Conservation (phyloP, 2,888 invertebrate genomes). For the Diarsia mendica region DNA sequence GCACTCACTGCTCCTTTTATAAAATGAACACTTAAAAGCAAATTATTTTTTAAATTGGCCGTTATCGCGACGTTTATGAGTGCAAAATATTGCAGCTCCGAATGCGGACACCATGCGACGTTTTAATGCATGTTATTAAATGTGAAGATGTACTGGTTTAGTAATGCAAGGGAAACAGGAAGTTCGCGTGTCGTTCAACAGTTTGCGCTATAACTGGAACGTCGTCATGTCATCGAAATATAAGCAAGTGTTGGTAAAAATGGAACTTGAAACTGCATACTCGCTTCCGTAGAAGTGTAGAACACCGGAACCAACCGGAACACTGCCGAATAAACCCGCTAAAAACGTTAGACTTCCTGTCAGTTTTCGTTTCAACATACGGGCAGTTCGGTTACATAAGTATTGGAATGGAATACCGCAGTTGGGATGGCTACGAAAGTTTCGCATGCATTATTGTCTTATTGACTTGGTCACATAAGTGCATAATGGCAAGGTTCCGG, state of each 20-base stretch:
- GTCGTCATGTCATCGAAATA: conserved; percentile 58
- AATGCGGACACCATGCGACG: conserved; percentile 49
- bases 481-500: conserved; percentile 59
- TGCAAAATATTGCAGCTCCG: conserved; percentile 52
- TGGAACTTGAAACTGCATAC: conserved; percentile 58
- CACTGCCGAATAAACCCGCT: conserved; percentile 46
- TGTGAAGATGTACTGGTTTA: conserved; percentile 61
- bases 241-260: conserved; percentile 59
- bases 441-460: conserved; percentile 51
- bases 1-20: conserved; percentile 32
- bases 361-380: conserved; percentile 25
- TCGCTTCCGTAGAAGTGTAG: conserved; percentile 42
- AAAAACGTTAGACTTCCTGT: conserved; percentile 27
- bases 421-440: conserved; percentile 7
- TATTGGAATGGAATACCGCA: conserved; percentile 13
- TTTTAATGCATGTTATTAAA: conserved; percentile 63
- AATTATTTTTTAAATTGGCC: conserved; percentile 50
- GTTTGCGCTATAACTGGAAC: conserved; percentile 60
- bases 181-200: conserved; percentile 64
- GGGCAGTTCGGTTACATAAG: neutral
- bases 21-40: conserved; percentile 50
- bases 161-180: conserved; percentile 59
- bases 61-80: conserved; percentile 55
- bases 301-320: conserved; percentile 61
- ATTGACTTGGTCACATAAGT: conserved; percentile 43